Evolutionary conservation across 2,888 invertebrate genomes (phyloP), one percentile per base, ranked within the genome.

Genomic region (Stenodema calcarata): DNA sequence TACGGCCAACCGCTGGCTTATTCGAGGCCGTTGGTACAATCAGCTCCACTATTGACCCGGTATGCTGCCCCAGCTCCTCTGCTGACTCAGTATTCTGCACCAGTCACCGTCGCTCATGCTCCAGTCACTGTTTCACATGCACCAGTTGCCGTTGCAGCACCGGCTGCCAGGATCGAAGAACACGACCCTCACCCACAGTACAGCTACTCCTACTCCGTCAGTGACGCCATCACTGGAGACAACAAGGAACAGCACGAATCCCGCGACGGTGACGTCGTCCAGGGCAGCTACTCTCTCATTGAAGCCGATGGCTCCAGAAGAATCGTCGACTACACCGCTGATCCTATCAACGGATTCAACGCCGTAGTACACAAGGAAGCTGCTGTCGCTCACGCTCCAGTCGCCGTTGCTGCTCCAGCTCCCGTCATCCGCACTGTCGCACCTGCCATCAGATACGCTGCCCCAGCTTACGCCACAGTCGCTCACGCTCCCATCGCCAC

Each of bases 201-300:
- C 89, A 88, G 87, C 89, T 89, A 89, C 88, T 88, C 89, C 84
- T 89, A 89, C 87, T 89, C 88, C 87, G 88, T 89, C 89, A 88
- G 88, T 85, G 89, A 89, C 82, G 89, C 89, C 35, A 87, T 89
- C 62, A 89, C 89, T 87, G 89, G 89, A 73, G 89, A 89, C 89
- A 87, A 88, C 89, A 89, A 89, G 89, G 78, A 76, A 41, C 91
- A 91, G 2, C 91, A 91, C 89, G 89, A 90, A 87, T 89, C 90
- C 73, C 90, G 90, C 69, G 91, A 91, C 88, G 87, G 88, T 23
- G 86, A 87, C 75, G 88, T 86, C 62, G 91, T 91, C 41, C 50
- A 47, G 14, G 86, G 86, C 18, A 86, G 86, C 78, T 86, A 86
- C 78, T 86, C 86, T 23, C 86, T 86, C 54, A 30, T 86, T 30